Percentiles rank a stretch among this genome's conserved stretches.
These are phyloP conservation scores for Alsophila aescularia DNA, from an alignment of 2,888 invertebrate species.

Conservation along the genomic window DNA sequence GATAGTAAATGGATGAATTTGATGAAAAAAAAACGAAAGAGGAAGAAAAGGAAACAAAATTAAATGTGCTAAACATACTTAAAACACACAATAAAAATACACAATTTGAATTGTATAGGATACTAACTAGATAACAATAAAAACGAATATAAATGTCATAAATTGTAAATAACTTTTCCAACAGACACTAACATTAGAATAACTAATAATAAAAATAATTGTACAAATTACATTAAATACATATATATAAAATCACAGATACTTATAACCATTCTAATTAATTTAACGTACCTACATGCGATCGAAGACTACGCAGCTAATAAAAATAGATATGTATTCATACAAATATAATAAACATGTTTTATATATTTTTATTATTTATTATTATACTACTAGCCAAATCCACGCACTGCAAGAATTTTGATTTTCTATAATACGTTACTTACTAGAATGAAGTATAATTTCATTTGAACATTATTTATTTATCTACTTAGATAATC, in stretches of 20 bases:
- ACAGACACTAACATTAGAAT: not conserved
- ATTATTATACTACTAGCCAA: constrained; percentile 23
- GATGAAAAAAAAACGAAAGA: too few species aligned
- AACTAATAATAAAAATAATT: not conserved
- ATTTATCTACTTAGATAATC: too few species aligned
- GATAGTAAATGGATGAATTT: too few species aligned
- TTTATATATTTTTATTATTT: not conserved
- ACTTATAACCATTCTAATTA: not conserved
- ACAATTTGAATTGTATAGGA: too few species aligned
- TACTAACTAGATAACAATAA: too few species aligned
- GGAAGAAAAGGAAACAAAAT: too few species aligned
- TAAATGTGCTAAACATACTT: too few species aligned
- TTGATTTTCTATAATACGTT: constrained; percentile 15
- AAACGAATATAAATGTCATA: too few species aligned
- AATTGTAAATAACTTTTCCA: too few species aligned
- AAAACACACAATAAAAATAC: too few species aligned
- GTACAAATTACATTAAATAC: not conserved
- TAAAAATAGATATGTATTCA: not conserved
- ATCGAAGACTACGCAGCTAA: not conserved
- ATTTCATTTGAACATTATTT: not conserved
- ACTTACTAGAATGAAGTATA: not conserved
- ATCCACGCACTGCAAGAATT: constrained; percentile 46
- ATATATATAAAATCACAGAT: not conserved
- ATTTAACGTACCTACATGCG: too few species aligned
- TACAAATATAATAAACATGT: not conserved